These are phyloP conservation scores for Tylochromis polylepis DNA, from an alignment of 2,113 vertebrate genomes.

Conservation along the genomic window DNA sequence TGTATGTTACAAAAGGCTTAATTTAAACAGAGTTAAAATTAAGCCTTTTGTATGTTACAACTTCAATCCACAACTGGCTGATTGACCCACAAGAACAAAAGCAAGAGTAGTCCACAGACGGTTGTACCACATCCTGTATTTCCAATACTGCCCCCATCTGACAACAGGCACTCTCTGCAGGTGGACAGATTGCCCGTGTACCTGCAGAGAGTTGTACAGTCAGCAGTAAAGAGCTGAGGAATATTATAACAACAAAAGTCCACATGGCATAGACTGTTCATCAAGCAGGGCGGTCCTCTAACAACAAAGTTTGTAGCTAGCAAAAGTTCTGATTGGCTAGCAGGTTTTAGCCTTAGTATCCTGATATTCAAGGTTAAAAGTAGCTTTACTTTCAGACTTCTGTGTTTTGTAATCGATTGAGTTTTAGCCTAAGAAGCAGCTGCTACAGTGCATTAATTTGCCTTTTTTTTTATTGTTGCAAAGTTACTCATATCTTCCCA, in stretches of 20 bases:
- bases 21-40: too few species aligned
- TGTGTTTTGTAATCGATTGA: background rate
- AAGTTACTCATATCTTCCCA: background rate
- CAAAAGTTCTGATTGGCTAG: background rate
- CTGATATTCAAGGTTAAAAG: rapidly evolving
- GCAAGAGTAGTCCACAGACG: background rate
- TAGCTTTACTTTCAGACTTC: background rate
- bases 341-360: background rate
- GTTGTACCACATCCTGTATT: background rate
- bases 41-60: background rate
- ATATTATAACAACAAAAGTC: background rate
- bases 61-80: background rate
- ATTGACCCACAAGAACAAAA: background rate
- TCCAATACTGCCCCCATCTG: background rate
- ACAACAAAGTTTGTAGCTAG: background rate
- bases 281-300: background rate
- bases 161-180: background rate
- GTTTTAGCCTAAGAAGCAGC: background rate
- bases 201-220: background rate
- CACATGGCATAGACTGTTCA: background rate
- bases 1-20: background rate
- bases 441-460: background rate
- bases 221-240: background rate
- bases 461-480: background rate
- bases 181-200: background rate